A percentile compares a stretch with the other conserved stretches of the same genome.
Conservation (phyloP, 2,113 vertebrate genomes). For the Brachirus orientalis region DNA sequence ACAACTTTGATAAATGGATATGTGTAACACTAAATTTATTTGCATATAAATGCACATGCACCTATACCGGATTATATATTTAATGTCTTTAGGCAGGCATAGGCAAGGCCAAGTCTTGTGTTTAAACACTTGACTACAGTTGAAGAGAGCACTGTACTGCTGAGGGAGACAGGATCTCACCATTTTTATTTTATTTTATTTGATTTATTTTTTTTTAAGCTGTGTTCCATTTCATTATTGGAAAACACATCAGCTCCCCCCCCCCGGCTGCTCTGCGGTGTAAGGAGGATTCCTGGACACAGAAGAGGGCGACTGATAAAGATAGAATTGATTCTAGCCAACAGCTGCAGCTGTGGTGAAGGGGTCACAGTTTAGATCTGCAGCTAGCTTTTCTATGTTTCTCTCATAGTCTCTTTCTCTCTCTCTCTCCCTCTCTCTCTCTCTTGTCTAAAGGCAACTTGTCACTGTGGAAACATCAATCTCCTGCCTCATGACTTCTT, state of each 20-base stretch:
- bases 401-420: conserved; percentile 4
- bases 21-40: background rate
- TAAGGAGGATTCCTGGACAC: conserved; percentile 81
- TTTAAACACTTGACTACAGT: conserved; percentile 69
- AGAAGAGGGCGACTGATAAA: conserved; percentile 83
- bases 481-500: conserved; percentile 75
- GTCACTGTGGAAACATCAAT: conserved; percentile 81
- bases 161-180: conserved; percentile 60
- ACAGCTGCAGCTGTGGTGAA: conserved; percentile 71
- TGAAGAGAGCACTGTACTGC: conserved; percentile 68
- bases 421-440: conserved; percentile 36
- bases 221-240: conserved; percentile 85
- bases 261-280: conserved; percentile 64
- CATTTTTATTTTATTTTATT: conserved; percentile 82
- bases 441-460: conserved; percentile 75
- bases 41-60: background rate
- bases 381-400: conserved; percentile 57
- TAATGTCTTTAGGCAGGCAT: conserved; percentile 24
- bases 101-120: conserved; percentile 36
- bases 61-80: conserved; percentile 13
- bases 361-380: conserved; percentile 79
- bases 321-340: conserved; percentile 85
- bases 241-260: conserved; percentile 81
- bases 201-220: conserved; percentile 79
- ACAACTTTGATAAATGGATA: background rate